phyloP scores from a whole-genome alignment of 2,113 vertebrate genomes.

The Pseudois nayaur region DNA sequence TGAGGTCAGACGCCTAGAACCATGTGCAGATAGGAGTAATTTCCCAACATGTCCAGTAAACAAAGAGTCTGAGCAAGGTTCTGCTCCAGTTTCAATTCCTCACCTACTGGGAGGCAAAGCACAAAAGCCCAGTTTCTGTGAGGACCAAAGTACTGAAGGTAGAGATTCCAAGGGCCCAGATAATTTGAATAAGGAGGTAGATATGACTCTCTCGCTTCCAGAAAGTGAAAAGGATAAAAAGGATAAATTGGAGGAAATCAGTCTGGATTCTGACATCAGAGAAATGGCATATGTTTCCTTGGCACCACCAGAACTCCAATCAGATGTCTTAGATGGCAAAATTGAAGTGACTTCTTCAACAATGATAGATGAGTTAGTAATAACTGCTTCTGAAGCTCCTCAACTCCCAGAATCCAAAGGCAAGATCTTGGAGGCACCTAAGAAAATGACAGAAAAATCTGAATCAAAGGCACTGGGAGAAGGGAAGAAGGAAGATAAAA shows the following conservation, averaged over 20 bases:
- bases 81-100: not conserved
- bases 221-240: not conserved
- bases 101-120: fast-evolving
- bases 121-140: not conserved
- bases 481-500: conserved; percentile 56
- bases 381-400: not conserved
- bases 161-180: fast-evolving
- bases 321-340: not conserved
- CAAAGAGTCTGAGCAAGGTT: not conserved
- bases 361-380: not conserved
- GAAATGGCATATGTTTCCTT: not conserved
- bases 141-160: not conserved
- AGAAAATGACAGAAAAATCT: not conserved
- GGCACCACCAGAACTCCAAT: not conserved
- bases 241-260: not conserved
- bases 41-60: fast-evolving
- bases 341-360: not conserved
- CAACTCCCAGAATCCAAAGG: fast-evolving
- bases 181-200: not conserved
- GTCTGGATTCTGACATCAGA: fast-evolving
- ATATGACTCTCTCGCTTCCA: not conserved
- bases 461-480: not conserved
- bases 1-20: not conserved
- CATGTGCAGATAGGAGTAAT: fast-evolving
- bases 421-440: not conserved